phyloP scores from a whole-genome alignment of 2,888 invertebrate species.

The Macrophya alboannulata region DNA sequence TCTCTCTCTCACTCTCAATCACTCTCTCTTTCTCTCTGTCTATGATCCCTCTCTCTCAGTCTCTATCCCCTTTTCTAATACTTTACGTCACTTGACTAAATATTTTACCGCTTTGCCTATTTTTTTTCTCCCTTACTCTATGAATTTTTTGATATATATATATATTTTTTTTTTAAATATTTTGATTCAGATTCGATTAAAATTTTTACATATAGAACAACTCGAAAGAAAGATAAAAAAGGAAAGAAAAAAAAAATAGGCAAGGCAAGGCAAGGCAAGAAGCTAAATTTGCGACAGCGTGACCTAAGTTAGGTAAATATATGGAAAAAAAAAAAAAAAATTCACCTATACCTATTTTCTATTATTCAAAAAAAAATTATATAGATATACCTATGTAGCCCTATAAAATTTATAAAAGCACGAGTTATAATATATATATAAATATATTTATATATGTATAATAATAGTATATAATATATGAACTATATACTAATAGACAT shows the following conservation, averaged over 20 bases:
- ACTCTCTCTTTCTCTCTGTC: background rate
- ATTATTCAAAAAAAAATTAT: background rate
- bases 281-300: constrained; percentile 40
- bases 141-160: too few relatives aligned
- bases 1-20: constrained; percentile 45
- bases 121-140: background rate
- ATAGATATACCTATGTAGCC: background rate
- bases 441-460: constrained; percentile 7
- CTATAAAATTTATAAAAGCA: background rate
- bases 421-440: background rate
- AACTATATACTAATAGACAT: constrained; percentile 34
- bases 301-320: background rate
- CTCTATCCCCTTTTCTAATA: background rate
- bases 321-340: background rate
- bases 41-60: background rate
- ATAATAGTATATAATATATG: background rate
- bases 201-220: background rate
- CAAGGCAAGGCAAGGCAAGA: constrained; percentile 11
- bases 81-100: background rate
- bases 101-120: background rate
- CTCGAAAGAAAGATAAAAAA: background rate
- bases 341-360: background rate
- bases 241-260: background rate
- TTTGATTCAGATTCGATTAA: constrained; percentile 30
- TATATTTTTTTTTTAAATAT: constrained; percentile 3